phyloP scores from a whole-genome alignment of 2,113 vertebrate genomes.

The Larimichthys polyactis region DNA sequence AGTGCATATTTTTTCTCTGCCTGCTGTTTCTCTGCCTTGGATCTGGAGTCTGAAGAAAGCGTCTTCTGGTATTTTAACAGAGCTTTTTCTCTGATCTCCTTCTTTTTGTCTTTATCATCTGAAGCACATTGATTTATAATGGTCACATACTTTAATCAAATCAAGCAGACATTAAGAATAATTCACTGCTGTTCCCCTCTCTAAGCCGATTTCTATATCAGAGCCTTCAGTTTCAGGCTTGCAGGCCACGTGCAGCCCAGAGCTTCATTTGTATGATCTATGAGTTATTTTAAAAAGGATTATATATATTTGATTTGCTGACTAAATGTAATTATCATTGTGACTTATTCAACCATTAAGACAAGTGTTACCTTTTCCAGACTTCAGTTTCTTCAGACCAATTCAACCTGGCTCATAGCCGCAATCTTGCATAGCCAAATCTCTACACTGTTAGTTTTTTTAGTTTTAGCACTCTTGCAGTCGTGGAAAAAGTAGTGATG shows the following conservation, averaged over 20 bases:
- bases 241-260: too few species aligned
- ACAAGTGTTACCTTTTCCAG: too few species aligned
- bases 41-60: slow-evolving; percentile 78
- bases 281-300: neutral
- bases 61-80: slow-evolving; percentile 87
- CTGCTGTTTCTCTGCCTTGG: slow-evolving; percentile 81
- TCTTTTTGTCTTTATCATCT: slow-evolving; percentile 87
- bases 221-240: neutral
- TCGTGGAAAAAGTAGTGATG: too few species aligned
- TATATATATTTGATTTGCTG: neutral
- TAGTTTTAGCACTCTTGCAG: too few species aligned
- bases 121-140: slow-evolving; percentile 33
- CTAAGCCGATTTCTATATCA: neutral
- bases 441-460: too few species aligned
- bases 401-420: too few species aligned
- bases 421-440: too few species aligned
- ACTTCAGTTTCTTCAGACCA: too few species aligned
- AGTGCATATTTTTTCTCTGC: slow-evolving; percentile 89
- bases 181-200: neutral
- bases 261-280: too few species aligned
- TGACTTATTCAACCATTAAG: neutral
- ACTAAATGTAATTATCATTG: neutral
- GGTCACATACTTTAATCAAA: neutral
- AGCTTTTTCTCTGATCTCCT: slow-evolving; percentile 86
- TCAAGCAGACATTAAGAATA: neutral